Base-by-base conservation (phyloP, 92 coral and sea anemone genomes). In the Bergia sp. region DNA sequence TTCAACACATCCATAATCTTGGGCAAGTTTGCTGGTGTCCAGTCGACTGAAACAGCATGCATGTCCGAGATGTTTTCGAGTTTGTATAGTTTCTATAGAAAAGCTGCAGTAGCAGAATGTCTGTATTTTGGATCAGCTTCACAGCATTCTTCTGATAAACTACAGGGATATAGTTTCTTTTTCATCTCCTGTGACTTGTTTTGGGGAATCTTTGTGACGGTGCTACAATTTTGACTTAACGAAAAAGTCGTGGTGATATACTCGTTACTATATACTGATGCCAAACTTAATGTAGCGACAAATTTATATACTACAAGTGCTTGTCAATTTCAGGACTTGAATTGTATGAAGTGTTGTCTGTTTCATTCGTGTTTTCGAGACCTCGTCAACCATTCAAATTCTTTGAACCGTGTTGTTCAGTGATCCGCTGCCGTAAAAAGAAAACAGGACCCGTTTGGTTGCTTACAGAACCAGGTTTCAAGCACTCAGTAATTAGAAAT, bases 41-140 rank as follows among this genome's bases (percentile, higher is more conserved):
- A 79, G 82, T 44, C 82, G 82, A 49, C 41, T 38, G 50, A 42
- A 42, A 64, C 76, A 82, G n/a, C 15, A 18, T 45, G 57, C 57
- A 66, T 41, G 7, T 7, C 5, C 75, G 76, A 42, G 55, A 82
- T 21, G 75, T 41, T 78, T 78, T 78, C 11, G 15, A 45, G 53
- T 18, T 18, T n/a, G 12, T 42, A 78, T 18, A 78, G 61, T 47
- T 78, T 78, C 64, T 44, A n/a, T 44, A 44, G 82, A 78, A 76
- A 78, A 78, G 20, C 53, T 42, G 47, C 23, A 20, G 57, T 2
- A 61, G 69, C 11, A 18, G 3, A 61, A 20, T 5, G 29, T 61
- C 23, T 61, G 23, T 61, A 16, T 1, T 3, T 18, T 61, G 23
- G 29, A 18, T 61, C 69, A 20, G 7, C 20, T 61, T 18, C 7